phyloP scores from a whole-genome alignment of 2,113 vertebrate species.

The Heloderma charlesbogerti region DNA sequence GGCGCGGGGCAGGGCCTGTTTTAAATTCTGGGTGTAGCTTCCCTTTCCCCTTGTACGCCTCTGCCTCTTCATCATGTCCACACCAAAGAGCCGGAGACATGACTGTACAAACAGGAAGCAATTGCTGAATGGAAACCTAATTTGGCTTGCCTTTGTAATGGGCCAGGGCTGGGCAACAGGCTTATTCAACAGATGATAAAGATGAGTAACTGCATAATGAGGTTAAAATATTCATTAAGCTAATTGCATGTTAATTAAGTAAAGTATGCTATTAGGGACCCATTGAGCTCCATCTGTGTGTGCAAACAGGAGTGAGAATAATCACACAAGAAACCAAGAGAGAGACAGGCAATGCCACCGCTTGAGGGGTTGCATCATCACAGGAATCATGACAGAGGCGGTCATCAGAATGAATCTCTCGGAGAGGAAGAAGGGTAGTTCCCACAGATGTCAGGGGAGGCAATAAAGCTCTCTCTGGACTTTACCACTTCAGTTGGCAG shows the following conservation, averaged over 20 bases:
- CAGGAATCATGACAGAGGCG: fast-evolving
- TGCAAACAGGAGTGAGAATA: constrained; percentile 69
- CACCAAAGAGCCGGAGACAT: background rate
- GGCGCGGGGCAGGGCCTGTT: background rate
- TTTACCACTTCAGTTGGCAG: background rate
- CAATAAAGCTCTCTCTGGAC: background rate
- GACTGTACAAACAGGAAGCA: constrained; percentile 10
- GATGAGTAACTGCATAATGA: constrained; percentile 72
- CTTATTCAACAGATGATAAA: constrained; percentile 69
- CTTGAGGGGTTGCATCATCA: constrained; percentile 1
- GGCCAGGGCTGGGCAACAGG: constrained; percentile 61
- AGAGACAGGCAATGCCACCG: constrained; percentile 21
- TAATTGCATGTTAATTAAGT: constrained; percentile 82
- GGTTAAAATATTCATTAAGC: constrained; percentile 82
- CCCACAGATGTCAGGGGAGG: background rate
- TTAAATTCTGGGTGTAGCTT: background rate
- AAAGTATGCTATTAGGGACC: constrained; percentile 72
- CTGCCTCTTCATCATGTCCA: background rate
- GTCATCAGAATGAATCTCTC: background rate
- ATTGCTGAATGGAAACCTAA: constrained; percentile 54
- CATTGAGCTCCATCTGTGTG: constrained; percentile 76
- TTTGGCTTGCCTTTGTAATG: constrained; percentile 61
- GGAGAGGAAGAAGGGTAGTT: background rate
- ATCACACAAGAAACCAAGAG: constrained; percentile 57
- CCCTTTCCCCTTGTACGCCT: background rate